Conservation (phyloP, 2,797 vertebrate genomes). For the Neosilurus hyrtlii region DNA sequence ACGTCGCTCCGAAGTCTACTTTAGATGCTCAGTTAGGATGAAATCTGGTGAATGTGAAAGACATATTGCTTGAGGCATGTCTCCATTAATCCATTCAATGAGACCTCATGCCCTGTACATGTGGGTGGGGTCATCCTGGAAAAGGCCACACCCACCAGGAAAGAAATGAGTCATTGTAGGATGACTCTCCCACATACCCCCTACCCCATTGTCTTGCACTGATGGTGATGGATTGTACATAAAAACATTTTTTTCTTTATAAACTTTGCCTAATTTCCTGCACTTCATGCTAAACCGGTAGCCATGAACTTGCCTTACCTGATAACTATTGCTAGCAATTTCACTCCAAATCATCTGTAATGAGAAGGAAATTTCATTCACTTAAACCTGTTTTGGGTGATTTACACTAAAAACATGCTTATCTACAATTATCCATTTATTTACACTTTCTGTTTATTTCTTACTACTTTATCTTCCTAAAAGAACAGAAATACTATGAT, state of each 20-base stretch:
- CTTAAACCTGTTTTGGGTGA: neutral
- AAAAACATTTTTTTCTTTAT: neutral
- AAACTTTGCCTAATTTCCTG: neutral
- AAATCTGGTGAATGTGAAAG: neutral
- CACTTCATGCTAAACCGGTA: neutral
- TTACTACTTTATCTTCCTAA: neutral
- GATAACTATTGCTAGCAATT: neutral
- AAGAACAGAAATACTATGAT: neutral
- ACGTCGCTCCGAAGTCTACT: neutral
- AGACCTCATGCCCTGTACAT: neutral
- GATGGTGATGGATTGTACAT: neutral
- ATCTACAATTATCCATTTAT: neutral
- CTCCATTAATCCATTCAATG: neutral
- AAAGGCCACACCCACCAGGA: constrained; percentile 1
- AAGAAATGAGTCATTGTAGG: neutral
- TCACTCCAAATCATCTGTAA: neutral
- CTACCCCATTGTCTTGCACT: neutral
- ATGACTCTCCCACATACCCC: neutral
- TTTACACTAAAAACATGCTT: neutral
- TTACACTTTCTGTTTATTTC: neutral
- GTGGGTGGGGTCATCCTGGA: neutral
- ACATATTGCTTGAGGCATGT: neutral
- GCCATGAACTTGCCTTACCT: neutral
- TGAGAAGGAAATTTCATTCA: neutral
- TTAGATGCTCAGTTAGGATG: neutral